Conservation (phyloP, 2,113 vertebrate genomes). For the Centropus unirufus region DNA sequence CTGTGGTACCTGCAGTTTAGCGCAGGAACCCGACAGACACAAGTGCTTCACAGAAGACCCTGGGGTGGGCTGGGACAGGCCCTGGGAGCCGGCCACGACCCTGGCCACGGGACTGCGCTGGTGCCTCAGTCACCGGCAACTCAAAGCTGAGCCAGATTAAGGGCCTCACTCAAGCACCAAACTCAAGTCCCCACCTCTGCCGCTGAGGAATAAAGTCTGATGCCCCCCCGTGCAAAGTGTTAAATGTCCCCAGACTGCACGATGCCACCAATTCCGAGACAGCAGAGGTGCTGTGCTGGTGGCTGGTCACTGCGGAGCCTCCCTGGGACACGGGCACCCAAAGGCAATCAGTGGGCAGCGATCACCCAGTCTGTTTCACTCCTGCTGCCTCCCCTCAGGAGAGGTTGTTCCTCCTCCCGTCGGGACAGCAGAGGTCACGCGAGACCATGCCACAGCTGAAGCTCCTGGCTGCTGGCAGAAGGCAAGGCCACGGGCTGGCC, state of each 20-base stretch:
- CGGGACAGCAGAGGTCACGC: not conserved
- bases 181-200: not conserved
- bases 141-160: not conserved
- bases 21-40: not conserved
- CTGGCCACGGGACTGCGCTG: not conserved
- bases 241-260: not conserved
- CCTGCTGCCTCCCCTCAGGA: too few species aligned
- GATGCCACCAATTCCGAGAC: not conserved
- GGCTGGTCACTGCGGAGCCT: not conserved
- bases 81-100: not conserved
- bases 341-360: not conserved
- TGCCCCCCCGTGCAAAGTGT: not conserved
- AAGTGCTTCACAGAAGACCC: not conserved
- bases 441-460: not conserved
- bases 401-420: not conserved
- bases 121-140: not conserved
- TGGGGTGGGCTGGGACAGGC: not conserved
- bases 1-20: not conserved
- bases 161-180: not conserved
- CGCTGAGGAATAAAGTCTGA: not conserved
- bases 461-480: not conserved
- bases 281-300: not conserved
- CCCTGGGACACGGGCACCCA: not conserved
- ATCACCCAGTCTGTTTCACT: not conserved
- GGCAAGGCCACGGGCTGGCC: not conserved